These are phyloP conservation scores for Zoanthus sansibaricus DNA, from an alignment of 92 coral and sea anemone species.

Conservation along the genomic window DNA sequence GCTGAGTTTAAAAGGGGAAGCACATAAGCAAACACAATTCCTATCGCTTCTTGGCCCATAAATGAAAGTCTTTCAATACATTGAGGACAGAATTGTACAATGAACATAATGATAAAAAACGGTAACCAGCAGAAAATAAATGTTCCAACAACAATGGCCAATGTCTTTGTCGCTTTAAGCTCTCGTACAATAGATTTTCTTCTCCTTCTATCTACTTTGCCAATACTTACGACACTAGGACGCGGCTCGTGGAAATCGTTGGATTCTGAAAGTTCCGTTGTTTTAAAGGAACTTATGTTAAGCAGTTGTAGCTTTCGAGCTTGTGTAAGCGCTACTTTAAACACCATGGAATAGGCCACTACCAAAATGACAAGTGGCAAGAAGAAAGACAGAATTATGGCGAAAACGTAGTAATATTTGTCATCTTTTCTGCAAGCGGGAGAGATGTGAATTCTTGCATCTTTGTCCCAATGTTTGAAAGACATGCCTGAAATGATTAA, in stretches of 20 bases:
- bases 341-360: slow-evolving; percentile 90
- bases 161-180: slow-evolving; percentile 94
- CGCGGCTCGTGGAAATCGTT: slow-evolving; percentile 47
- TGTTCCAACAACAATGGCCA: slow-evolving; percentile 94
- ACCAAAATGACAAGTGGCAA: slow-evolving; percentile 83
- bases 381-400: slow-evolving; percentile 81
- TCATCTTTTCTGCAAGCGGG: slow-evolving; percentile 83
- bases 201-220: slow-evolving; percentile 73
- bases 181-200: slow-evolving; percentile 92
- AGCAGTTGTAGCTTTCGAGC: slow-evolving; percentile 80
- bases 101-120: slow-evolving; percentile 80
- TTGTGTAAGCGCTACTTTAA: slow-evolving; percentile 89
- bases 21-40: slow-evolving; percentile 84
- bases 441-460: slow-evolving; percentile 40
- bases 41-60: slow-evolving; percentile 71
- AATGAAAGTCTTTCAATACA: slow-evolving; percentile 58
- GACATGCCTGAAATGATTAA: slow-evolving; percentile 78
- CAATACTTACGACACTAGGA: slow-evolving; percentile 77
- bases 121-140: slow-evolving; percentile 97
- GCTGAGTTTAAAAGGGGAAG: slow-evolving; percentile 92
- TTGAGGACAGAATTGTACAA: slow-evolving; percentile 73
- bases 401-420: slow-evolving; percentile 82
- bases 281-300: slow-evolving; percentile 44
- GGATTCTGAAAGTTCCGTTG: slow-evolving; percentile 50
- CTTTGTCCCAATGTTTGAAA: slow-evolving; percentile 79